Evolutionary conservation across 2,797 vertebrate species (phyloP), one percentile per base, ranked within the genome.

Genomic region (Mormyrus hasselquistii): DNA sequence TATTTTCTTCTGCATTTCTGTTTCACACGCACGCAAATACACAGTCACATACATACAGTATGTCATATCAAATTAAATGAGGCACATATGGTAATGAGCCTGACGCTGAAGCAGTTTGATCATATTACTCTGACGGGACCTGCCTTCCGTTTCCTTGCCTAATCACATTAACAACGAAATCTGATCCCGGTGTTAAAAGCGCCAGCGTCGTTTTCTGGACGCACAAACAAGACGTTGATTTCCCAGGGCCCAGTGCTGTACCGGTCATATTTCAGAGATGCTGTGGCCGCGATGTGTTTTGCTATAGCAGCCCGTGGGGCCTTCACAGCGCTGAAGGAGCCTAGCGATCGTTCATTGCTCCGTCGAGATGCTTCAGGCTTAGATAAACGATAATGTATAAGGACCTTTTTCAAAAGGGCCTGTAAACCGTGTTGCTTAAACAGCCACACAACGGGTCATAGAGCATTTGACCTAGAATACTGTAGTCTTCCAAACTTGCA

Each of bases 371-470:
- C 55, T 89, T 73, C 69, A 79, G 84, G 55, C 88, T 89, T 62
- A 73, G 90, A 55, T 86, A 84, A 88, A 88, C 62, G 47, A 89
- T 89, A 89, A 84, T 89, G 76, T 76, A 57, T 84, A 87, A 25
- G 53, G 19, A 22, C 4, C 83, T 38, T 12, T 87, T 87, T 87
- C 10, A 87, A 88, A 59, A 52, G 22, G 12, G 19, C 83, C 83
- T 16, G 65, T 73, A 52, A 25, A 49, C n/a, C 4, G 10, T 47
- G 76, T 41, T 41, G 6, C 41, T 79, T n/a, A 79, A 79, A 79
- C 3, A 7, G 41, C 76, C n/a, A 34, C 16, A 34, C 25, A 34
- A 16, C n/a, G 25, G 79, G 52, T 34, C 53, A 52, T 47, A 29
- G 83, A 85, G 49, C 52, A 22, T 65, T 50, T 88, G 79, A 79